Evolutionary conservation across 2,797 vertebrate species (phyloP).

Genomic region (Tachyglossus aculeatus): DNA sequence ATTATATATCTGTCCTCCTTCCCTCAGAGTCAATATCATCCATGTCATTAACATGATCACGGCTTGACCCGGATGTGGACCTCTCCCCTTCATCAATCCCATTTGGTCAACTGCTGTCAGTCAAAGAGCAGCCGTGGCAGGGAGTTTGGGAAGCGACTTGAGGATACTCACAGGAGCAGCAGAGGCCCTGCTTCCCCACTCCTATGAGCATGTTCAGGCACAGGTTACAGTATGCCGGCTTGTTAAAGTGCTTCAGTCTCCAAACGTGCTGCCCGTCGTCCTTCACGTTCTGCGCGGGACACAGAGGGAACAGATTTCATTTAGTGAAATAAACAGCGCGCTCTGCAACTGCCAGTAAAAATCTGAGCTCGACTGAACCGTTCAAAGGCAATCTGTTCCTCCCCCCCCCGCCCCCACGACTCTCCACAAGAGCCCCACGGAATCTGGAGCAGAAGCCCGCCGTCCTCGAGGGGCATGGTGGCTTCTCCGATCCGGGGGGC

Average conservation of each 20-base stretch:
- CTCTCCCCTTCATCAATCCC: too few species aligned
- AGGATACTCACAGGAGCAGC: slow-evolving; percentile 89
- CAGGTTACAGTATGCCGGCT: slow-evolving; percentile 95
- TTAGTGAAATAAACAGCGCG: slow-evolving; percentile 70
- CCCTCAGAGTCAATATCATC: too few species aligned
- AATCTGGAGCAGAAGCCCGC: slow-evolving; percentile 60
- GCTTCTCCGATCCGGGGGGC: too few species aligned
- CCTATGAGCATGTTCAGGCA: slow-evolving; percentile 95
- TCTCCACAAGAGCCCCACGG: slow-evolving; percentile 52
- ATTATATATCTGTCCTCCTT: too few species aligned
- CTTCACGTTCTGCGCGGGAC: slow-evolving; percentile 87
- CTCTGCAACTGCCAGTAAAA: slow-evolving; percentile 65
- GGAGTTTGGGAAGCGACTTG: not conserved
- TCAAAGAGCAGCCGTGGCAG: too few species aligned
- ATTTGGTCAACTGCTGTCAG: too few species aligned
- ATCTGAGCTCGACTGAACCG: slow-evolving; percentile 61
- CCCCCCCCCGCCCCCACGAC: slow-evolving; percentile 62
- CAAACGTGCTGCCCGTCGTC: slow-evolving; percentile 95
- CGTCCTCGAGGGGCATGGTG: too few species aligned
- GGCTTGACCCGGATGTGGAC: too few species aligned
- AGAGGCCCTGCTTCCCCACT: slow-evolving; percentile 94
- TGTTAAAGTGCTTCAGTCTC: slow-evolving; percentile 96
- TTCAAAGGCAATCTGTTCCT: slow-evolving; percentile 74
- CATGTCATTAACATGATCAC: too few species aligned
- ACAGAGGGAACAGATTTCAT: slow-evolving; percentile 70